phyloP scores from a whole-genome alignment of 2,888 invertebrate genomes.

The Brachyptera risi region DNA sequence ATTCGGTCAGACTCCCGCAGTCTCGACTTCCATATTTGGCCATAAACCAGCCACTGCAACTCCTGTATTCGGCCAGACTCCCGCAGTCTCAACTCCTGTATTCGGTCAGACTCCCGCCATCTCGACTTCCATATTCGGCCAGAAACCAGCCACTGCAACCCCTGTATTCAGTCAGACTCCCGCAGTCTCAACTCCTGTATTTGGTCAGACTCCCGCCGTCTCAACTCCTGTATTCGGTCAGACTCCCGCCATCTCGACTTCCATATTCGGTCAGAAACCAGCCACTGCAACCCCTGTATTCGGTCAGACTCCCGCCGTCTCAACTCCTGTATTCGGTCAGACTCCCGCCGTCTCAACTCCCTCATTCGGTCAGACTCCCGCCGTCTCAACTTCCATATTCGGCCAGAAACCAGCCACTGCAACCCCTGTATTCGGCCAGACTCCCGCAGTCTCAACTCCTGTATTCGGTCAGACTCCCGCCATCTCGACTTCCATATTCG shows the following conservation, averaged over 20 bases:
- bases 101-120: not conserved
- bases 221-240: not conserved
- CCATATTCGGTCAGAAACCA: constrained; percentile 17
- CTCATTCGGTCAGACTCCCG: constrained; percentile 21
- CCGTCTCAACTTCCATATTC: not conserved
- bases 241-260: constrained; percentile 8
- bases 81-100: too few species aligned
- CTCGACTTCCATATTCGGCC: too few species aligned
- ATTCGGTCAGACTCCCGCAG: too few species aligned
- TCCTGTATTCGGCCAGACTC: too few species aligned
- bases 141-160: too few species aligned
- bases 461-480: not conserved
- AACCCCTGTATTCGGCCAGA: constrained; percentile 21
- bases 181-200: too few species aligned
- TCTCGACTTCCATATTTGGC: too few species aligned
- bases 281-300: constrained; percentile 30
- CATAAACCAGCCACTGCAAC: too few species aligned
- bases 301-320: constrained; percentile 17
- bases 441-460: constrained; percentile 14
- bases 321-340: constrained; percentile 24
- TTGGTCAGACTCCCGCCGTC: constrained; percentile 20
- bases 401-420: not conserved
- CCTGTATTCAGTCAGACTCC: too few species aligned
- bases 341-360: not conserved
- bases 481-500: not conserved